Evolutionary conservation across 2,113 vertebrate species (phyloP).

Genomic region (Cheilinus undulatus): DNA sequence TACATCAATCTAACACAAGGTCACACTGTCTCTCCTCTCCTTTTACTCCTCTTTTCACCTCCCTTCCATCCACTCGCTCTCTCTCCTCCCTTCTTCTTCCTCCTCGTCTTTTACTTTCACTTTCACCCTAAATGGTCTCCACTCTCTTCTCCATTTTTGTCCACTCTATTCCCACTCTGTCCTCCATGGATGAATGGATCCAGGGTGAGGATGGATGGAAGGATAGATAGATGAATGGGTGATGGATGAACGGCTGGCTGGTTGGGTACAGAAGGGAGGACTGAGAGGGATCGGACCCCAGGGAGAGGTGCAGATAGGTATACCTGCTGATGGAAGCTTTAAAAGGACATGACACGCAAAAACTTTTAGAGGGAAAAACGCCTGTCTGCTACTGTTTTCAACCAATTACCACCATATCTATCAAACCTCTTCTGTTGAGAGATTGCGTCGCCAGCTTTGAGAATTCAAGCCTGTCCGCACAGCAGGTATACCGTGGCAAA

Average conservation of each 20-base stretch:
- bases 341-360: conserved; percentile 68
- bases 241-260: conserved; percentile 69
- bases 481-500: background rate
- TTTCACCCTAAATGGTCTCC: conserved; percentile 23
- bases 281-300: conserved; percentile 65
- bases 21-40: conserved; percentile 57
- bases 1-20: conserved; percentile 78
- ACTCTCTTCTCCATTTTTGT: conserved; percentile 36
- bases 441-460: conserved; percentile 9
- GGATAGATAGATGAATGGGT: conserved; percentile 55
- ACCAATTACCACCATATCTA: conserved; percentile 19
- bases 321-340: conserved; percentile 80
- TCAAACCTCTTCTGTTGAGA: conserved; percentile 28
- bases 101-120: background rate
- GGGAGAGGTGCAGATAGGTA: conserved; percentile 61
- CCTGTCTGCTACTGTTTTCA: conserved; percentile 19
- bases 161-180: conserved; percentile 40
- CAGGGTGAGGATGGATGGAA: background rate
- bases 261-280: conserved; percentile 37
- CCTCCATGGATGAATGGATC: conserved; percentile 70
- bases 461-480: conserved; percentile 9
- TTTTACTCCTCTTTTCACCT: conserved; percentile 29
- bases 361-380: conserved; percentile 49
- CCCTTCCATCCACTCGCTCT: conserved; percentile 3
- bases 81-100: conserved; percentile 18